Percentiles rank a stretch among this genome's conserved stretches.
Conservation (phyloP, 37 sponge, comb jelly and placozoan species). For the Oscarella lobularis region DNA sequence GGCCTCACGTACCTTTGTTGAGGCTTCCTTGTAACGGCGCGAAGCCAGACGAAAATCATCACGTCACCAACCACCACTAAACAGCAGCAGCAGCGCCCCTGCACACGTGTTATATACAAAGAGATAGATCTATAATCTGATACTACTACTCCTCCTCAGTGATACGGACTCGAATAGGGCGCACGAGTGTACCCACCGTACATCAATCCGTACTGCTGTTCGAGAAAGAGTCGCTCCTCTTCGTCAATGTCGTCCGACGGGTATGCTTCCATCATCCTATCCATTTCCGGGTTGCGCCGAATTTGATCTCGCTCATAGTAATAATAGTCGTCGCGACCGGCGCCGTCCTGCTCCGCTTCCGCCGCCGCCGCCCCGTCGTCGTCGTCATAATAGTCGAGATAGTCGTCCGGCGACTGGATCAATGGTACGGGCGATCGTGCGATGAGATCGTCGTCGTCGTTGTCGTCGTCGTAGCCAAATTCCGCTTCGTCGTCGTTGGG, state of each 20-base stretch:
- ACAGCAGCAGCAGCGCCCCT: too few species aligned
- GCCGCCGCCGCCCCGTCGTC: not conserved
- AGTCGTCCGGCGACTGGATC: not conserved
- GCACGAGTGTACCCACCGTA: not conserved
- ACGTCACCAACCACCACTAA: too few species aligned
- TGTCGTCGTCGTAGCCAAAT: constrained; percentile 16
- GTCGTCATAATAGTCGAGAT: not conserved
- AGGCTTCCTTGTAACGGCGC: too few species aligned
- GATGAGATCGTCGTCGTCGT: constrained; percentile 14
- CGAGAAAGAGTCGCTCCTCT: not conserved
- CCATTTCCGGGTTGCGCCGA: not conserved
- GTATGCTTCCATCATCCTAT: too few species aligned
- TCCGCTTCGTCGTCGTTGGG: constrained; percentile 20
- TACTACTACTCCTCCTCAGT: too few species aligned
- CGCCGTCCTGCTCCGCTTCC: not conserved
- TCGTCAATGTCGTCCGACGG: not conserved
- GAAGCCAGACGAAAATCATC: too few species aligned
- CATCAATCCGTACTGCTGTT: not conserved
- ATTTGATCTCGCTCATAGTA: not conserved
- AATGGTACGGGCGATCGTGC: not conserved
- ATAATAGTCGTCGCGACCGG: not conserved
- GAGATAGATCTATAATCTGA: too few species aligned
- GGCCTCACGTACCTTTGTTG: too few species aligned
- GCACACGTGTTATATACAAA: too few species aligned
- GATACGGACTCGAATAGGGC: not conserved